phyloP scores from a whole-genome alignment of 2,113 vertebrate genomes.

The Rhombomys opimus region DNA sequence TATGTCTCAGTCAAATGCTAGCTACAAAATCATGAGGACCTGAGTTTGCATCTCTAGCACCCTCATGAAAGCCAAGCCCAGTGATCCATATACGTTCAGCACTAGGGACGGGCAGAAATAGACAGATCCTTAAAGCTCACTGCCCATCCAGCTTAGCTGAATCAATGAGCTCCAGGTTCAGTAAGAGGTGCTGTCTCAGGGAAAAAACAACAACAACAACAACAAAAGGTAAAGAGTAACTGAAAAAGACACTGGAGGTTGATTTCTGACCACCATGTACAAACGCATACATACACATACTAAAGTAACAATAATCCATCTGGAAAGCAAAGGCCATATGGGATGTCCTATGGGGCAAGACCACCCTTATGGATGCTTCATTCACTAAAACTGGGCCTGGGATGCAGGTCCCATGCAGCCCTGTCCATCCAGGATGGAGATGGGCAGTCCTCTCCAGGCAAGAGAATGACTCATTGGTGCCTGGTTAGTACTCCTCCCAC shows the following conservation, averaged over 20 bases:
- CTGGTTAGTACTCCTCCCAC: neutral
- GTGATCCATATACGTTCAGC: neutral
- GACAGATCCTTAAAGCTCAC: neutral
- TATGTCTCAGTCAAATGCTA: neutral
- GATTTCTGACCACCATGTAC: neutral
- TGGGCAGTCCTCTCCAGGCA: constrained; percentile 42
- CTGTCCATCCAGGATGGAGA: neutral
- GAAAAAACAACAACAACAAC: too few relatives aligned
- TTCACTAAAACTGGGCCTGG: constrained; percentile 36
- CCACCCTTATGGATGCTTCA: neutral
- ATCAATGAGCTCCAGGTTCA: neutral
- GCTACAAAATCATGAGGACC: neutral
- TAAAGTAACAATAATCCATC: neutral
- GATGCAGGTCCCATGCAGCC: neutral
- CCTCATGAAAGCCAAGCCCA: neutral
- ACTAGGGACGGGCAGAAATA: neutral
- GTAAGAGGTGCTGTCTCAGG: neutral
- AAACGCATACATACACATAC: neutral
- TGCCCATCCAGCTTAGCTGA: neutral
- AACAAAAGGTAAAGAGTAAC: neutral
- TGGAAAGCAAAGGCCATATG: neutral
- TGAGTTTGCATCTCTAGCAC: neutral
- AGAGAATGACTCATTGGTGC: constrained; percentile 58
- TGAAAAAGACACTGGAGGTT: neutral
- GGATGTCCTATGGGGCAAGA: neutral